A percentile compares a stretch with the other conserved stretches of the same genome.
Conservation (phyloP, 2,113 vertebrate species). For the Cochlearius cochlearius region DNA sequence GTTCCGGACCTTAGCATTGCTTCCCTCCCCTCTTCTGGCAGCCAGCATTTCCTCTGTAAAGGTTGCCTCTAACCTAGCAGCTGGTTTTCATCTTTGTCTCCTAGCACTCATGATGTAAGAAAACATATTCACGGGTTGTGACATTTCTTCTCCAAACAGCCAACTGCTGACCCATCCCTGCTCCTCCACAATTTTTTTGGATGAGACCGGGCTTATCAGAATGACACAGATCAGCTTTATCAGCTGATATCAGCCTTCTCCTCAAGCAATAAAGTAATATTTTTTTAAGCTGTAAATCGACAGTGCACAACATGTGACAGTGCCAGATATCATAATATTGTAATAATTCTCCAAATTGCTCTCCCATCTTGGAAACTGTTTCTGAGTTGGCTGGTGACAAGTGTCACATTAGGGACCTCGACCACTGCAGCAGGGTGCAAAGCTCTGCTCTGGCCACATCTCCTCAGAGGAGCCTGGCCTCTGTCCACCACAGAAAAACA, state of each 20-base stretch:
- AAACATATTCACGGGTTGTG: not conserved
- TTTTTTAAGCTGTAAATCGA: not conserved
- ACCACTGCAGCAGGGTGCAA: not conserved
- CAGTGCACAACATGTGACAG: not conserved
- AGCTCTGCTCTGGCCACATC: not conserved
- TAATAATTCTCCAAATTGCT: not conserved
- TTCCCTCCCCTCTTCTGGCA: not conserved
- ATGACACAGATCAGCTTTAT: not conserved
- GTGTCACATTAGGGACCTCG: fast-evolving
- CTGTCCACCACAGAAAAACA: not conserved
- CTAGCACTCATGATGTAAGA: not conserved
- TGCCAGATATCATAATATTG: not conserved
- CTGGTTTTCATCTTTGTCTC: not conserved
- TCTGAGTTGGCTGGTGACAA: not conserved
- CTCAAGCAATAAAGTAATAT: not conserved
- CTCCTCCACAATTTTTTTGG: not conserved
- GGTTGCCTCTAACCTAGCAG: not conserved
- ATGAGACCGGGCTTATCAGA: not conserved
- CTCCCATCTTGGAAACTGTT: not conserved
- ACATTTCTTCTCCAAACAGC: not conserved
- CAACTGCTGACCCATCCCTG: not conserved
- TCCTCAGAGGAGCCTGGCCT: not conserved
- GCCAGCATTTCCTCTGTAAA: not conserved
- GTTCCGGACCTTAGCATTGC: not conserved
- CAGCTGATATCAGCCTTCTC: not conserved